phyloP scores from a whole-genome alignment of 2,888 invertebrate species.

The Platycnemis pennipes region DNA sequence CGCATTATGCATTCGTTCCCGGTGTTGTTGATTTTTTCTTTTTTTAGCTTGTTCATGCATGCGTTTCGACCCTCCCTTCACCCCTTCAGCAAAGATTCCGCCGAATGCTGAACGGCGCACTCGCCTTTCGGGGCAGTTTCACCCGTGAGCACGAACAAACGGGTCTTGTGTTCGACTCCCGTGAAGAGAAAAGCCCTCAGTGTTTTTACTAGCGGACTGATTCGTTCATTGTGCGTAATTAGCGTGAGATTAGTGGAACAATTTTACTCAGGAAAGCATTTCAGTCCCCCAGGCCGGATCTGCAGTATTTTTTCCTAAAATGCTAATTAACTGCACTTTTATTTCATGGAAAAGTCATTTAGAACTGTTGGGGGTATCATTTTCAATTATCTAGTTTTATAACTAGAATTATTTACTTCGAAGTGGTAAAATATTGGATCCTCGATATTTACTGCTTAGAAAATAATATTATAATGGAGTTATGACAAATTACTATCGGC shows the following conservation, averaged over 20 bases:
- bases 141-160: slow-evolving; percentile 40
- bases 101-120: slow-evolving; percentile 14
- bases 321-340: neutral
- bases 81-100: neutral
- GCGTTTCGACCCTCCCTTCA: neutral
- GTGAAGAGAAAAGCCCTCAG: neutral
- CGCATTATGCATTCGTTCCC: neutral
- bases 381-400: too few species aligned
- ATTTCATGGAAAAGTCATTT: too few species aligned
- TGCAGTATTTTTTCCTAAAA: neutral
- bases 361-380: too few species aligned
- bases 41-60: slow-evolving; percentile 26
- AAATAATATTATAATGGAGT: too few species aligned
- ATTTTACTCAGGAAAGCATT: neutral
- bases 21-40: neutral
- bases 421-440: too few species aligned
- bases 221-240: slow-evolving; percentile 48
- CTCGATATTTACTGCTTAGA: too few species aligned
- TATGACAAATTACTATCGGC: too few species aligned
- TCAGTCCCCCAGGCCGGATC: neutral
- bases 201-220: slow-evolving; percentile 34
- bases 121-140: slow-evolving; percentile 13
- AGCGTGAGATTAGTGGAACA: slow-evolving; percentile 23
- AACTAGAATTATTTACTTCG: too few species aligned
- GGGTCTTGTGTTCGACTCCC: slow-evolving; percentile 9